Conservation (phyloP, 2,797 vertebrate genomes). For the Pampus argenteus region DNA sequence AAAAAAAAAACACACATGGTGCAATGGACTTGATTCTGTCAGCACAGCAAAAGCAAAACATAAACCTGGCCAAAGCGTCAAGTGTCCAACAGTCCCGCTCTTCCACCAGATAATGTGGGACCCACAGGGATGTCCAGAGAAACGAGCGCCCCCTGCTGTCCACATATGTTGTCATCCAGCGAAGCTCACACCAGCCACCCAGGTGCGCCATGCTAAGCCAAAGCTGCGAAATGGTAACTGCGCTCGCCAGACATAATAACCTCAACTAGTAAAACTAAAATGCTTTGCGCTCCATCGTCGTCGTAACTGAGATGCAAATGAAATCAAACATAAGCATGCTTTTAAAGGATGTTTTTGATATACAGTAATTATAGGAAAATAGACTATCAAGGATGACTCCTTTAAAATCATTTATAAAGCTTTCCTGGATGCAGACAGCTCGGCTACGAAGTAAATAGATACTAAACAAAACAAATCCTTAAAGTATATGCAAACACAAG, state of each 20-base stretch:
- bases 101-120: conserved; percentile 42
- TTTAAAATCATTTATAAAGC: conserved; percentile 86
- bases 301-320: conserved; percentile 81
- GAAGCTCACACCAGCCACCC: conserved; percentile 40
- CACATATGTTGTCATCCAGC: conserved; percentile 55
- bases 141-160: conserved; percentile 66
- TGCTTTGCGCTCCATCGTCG: conserved; percentile 75
- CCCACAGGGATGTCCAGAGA: conserved; percentile 56
- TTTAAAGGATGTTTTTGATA: conserved; percentile 86
- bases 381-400: conserved; percentile 86
- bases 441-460: conserved; percentile 87
- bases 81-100: conserved; percentile 59
- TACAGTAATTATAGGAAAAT: conserved; percentile 88
- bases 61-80: conserved; percentile 63
- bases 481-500: conserved; percentile 90
- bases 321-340: conserved; percentile 87
- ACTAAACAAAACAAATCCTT: conserved; percentile 86
- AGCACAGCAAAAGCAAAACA: conserved; percentile 68
- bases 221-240: conserved; percentile 60
- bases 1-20: conserved; percentile 50
- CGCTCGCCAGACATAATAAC: conserved; percentile 65
- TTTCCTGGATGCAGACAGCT: conserved; percentile 87
- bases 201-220: conserved; percentile 51
- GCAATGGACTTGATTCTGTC: conserved; percentile 70
- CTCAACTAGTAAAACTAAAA: conserved; percentile 77